Percentiles rank a stretch among this genome's conserved stretches.
These are phyloP conservation scores for Drosophila limbata DNA, from an alignment of 2,888 invertebrate genomes.

Conservation along the genomic window DNA sequence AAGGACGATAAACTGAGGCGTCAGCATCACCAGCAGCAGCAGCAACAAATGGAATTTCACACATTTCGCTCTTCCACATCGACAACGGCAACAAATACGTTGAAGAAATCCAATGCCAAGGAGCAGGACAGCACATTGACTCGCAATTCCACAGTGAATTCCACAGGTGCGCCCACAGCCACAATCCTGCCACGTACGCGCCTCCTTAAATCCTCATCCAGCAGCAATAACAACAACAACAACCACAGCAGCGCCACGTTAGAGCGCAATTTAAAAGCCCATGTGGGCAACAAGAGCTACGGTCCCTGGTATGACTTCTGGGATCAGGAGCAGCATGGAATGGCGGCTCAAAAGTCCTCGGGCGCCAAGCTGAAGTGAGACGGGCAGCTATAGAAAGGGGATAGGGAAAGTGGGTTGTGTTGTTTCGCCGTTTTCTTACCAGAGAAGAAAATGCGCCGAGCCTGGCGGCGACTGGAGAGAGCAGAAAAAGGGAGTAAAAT, in stretches of 20 bases:
- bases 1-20: constrained; percentile 85
- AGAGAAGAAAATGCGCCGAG: constrained; percentile 79
- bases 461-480: constrained; percentile 34
- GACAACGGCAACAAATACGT: constrained; percentile 83
- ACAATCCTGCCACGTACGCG: constrained; percentile 84
- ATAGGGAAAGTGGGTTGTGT: constrained; percentile 9
- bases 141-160: constrained; percentile 86
- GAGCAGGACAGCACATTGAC: constrained; percentile 86
- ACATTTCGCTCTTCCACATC: constrained; percentile 86
- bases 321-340: constrained; percentile 86
- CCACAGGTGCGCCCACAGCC: constrained; percentile 79
- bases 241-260: constrained; percentile 74
- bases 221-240: constrained; percentile 39
- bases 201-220: constrained; percentile 79
- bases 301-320: constrained; percentile 96
- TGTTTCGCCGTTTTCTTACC: constrained; percentile 81
- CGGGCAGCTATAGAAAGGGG: not conserved
- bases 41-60: constrained; percentile 86
- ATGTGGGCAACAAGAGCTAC: constrained; percentile 87
- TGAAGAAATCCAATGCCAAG: constrained; percentile 74
- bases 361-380: constrained; percentile 70
- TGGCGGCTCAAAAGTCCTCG: constrained; percentile 58
- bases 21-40: constrained; percentile 57
- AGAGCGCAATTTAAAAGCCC: constrained; percentile 68
- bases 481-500: not conserved